Conservation (phyloP, 2,888 invertebrate species). For the Mythimna pallens region DNA sequence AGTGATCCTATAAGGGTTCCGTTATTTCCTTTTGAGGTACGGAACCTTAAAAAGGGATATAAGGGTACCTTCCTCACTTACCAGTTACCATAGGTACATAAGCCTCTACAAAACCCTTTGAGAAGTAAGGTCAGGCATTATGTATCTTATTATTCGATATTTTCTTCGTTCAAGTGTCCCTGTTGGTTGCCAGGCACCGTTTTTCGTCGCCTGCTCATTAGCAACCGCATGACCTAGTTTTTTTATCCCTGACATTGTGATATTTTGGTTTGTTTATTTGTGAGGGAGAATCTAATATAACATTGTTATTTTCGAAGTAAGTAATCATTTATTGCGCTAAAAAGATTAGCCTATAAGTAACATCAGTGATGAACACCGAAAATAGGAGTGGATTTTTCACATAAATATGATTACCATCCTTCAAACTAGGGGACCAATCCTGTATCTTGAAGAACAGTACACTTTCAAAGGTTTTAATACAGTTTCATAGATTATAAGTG, state of each 20-base stretch:
- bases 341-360: no score
- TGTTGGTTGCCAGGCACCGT: constrained; percentile 34
- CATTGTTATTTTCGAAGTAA: neutral
- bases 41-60: neutral
- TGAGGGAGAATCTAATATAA: neutral
- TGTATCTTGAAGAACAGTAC: no score
- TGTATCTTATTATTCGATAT: constrained; percentile 21
- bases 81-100: neutral
- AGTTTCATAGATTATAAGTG: no score
- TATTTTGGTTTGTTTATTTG: constrained; percentile 4
- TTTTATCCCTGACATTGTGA: constrained; percentile 32
- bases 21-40: no score
- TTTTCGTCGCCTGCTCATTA: constrained; percentile 37
- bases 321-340: no score
- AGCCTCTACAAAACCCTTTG: constrained; percentile 14
- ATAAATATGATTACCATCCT: no score
- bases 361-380: no score
- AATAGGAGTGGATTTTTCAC: no score
- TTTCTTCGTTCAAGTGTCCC: constrained; percentile 17
- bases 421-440: no score
- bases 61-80: neutral
- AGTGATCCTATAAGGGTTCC: no score
- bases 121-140: neutral
- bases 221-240: constrained; percentile 44
- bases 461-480: no score